phyloP scores from a whole-genome alignment of 2,888 invertebrate species.

The Lasioglossum oenotherae region DNA sequence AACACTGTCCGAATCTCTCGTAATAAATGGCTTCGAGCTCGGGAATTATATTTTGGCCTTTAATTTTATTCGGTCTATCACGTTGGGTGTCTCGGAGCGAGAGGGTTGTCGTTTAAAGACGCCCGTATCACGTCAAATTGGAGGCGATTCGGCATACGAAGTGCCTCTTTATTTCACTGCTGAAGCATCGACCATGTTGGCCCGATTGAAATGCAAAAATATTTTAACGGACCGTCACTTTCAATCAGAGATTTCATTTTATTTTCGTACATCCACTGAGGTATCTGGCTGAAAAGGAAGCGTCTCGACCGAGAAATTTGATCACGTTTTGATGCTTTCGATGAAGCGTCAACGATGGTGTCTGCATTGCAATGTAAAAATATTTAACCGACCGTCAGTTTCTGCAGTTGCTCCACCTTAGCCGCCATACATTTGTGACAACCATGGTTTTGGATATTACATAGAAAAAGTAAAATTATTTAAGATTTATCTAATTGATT shows the following conservation, averaged over 20 bases:
- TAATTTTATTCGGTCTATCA: conserved; percentile 41
- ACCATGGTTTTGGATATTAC: not conserved
- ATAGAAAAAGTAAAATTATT: not conserved
- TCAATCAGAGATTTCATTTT: not conserved
- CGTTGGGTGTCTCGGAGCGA: conserved; percentile 36
- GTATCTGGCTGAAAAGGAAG: not conserved
- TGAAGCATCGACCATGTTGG: not conserved
- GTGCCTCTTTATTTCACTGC: not conserved
- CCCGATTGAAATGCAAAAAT: not conserved
- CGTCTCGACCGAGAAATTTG: not conserved
- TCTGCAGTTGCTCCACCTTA: not conserved
- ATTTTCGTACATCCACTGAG: not conserved
- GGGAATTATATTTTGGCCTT: conserved; percentile 41
- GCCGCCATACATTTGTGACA: not conserved
- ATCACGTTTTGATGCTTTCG: not conserved
- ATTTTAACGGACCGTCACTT: not conserved
- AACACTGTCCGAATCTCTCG: conserved; percentile 41
- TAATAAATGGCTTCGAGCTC: conserved; percentile 50
- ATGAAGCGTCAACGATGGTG: not conserved
- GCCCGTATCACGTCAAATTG: conserved; percentile 34
- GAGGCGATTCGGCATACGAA: conserved; percentile 18
- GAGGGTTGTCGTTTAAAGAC: conserved; percentile 42
- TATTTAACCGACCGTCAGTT: not conserved
- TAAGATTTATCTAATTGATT: too few species aligned
- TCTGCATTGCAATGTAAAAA: not conserved